Evolutionary conservation across 2,888 invertebrate genomes (phyloP), one percentile per base, ranked within the genome.

Genomic region (Drosophila mercatorum): DNA sequence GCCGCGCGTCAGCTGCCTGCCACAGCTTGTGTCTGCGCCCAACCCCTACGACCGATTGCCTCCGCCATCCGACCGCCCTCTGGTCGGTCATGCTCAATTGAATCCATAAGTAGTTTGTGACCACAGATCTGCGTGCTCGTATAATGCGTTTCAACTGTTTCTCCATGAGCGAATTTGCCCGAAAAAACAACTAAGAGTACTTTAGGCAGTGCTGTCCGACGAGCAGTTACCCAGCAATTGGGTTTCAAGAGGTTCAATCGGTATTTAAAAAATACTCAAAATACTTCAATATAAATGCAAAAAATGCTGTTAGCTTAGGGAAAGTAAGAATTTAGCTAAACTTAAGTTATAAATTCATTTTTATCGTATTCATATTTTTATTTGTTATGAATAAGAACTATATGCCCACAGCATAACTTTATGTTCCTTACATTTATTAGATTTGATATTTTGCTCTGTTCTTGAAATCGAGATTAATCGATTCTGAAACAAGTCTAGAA

Each of bases 31-130:
- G 79, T 64, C 58, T 68, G 63, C 62, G 57, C 60, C 41, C 56
- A 47, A 60, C 52, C 38, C 44, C 31, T 14, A 47, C 31, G 8
- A 31, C 7, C 46, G 31, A 28, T 22, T 47, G n/a, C 56, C 44
- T 43, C 41, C 55, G 41, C 40, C 41, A 40, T 40, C 31, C 41
- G 57, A 44, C 31, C 41, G 57, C 28, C 31, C 22, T 40, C 40
- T 40, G 76, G 83, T 81, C 80, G 78, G 86, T 81, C 80, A 83
- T 81, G 88, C 86, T 83, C 88, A 86, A 86, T 86, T 86, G 85
- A 86, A 86, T 88, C 85, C 85, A 83, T 86, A 85, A 86, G 85
- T 86, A 83, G 88, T 86, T 88, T 88, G 84, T 87, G 88, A 84
- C 88, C 85, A 78, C 88, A 85, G 85, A 71, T 81, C 88, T 88